Evolutionary conservation across 1,140 invertebrate genomes (phyloP), one percentile per base, ranked within the genome.

Genomic region (Bombus haemorrhoidalis): DNA sequence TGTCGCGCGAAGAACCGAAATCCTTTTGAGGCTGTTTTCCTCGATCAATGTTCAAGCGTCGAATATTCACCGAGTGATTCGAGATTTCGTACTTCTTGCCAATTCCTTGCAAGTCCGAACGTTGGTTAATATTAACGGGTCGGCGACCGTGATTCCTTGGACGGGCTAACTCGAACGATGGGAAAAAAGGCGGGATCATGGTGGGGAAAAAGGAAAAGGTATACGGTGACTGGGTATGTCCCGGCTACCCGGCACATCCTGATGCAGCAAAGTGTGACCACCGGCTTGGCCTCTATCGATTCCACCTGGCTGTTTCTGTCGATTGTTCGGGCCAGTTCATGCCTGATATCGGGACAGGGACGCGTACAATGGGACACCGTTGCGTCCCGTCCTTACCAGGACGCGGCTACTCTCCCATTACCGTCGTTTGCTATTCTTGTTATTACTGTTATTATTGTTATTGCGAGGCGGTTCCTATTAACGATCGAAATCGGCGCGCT

Each of bases 311-410:
- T 62, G 57, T 90, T 91, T 47, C 83, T 72, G 82, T 80, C 90
- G 87, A 92, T 92, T 91, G 91, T 91, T 91, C 91, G 72, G 68
- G 74, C 85, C 80, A 89, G 86, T 89, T 91, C 90, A 85, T 90
- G 90, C 90, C 87, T 90, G 91, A 83, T 92, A 91, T 92, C 90
- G 82, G 43, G 41, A 72, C 43, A 59, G 66, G 43, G 76, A 37
- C 66, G 64, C 73, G 73, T 69, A 92, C 91, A 92, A 92, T 92
- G 81, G 89, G 83, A 71, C 82, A 84, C 83, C 86, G 89, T 87
- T 66, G 81, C 86, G 68, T 89, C 77, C 76, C 64, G 41, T 84
- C 81, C 81, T 89, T 89, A 85, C 88, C 78, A 37, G 77, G 37
- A 87, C 78, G 39, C 71, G 69, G 59, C 86, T 85, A 79, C 78